A percentile compares a stretch with the other conserved stretches of the same genome.
These are phyloP conservation scores for Drosophila picticornis DNA, from an alignment of 2,888 invertebrate species.

Conservation along the genomic window DNA sequence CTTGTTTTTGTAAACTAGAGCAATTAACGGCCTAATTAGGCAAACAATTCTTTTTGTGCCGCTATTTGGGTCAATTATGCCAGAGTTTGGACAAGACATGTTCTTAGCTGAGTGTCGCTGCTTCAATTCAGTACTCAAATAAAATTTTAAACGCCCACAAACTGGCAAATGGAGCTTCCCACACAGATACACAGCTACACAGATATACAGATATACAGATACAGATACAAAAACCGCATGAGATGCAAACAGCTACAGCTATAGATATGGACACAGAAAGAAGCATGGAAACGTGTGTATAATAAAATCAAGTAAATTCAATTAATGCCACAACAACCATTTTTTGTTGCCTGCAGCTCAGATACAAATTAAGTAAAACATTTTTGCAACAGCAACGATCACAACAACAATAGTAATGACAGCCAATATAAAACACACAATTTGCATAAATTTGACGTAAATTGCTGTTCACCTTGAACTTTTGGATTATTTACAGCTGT, in stretches of 20 bases:
- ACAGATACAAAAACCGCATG: neutral
- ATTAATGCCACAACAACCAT: conserved; percentile 52
- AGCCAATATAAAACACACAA: conserved; percentile 26
- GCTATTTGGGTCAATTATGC: conserved; percentile 54
- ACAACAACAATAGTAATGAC: conserved; percentile 8
- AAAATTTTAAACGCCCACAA: conserved; percentile 33
- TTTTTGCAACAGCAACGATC: conserved; percentile 8
- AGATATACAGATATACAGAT: conserved; percentile 11
- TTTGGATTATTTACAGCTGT: conserved; percentile 3
- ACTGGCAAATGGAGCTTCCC: conserved; percentile 27
- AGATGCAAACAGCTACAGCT: neutral
- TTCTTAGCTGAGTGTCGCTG: conserved; percentile 25
- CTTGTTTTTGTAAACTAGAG: conserved; percentile 41
- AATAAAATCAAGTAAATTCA: conserved; percentile 73
- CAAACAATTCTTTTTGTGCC: conserved; percentile 8
- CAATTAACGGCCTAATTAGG: conserved; percentile 15
- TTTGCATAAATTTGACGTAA: conserved; percentile 35
- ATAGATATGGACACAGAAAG: neutral
- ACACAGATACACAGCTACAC: conserved; percentile 26
- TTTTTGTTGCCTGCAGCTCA: conserved; percentile 31
- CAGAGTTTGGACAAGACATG: conserved; percentile 24
- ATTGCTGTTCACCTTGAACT: conserved; percentile 40
- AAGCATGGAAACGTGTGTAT: conserved; percentile 27
- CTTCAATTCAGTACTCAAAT: conserved; percentile 27
- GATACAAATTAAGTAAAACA: conserved; percentile 13